These are phyloP conservation scores for Callipepla squamata DNA, from an alignment of 2,113 vertebrate genomes.

Conservation along the genomic window DNA sequence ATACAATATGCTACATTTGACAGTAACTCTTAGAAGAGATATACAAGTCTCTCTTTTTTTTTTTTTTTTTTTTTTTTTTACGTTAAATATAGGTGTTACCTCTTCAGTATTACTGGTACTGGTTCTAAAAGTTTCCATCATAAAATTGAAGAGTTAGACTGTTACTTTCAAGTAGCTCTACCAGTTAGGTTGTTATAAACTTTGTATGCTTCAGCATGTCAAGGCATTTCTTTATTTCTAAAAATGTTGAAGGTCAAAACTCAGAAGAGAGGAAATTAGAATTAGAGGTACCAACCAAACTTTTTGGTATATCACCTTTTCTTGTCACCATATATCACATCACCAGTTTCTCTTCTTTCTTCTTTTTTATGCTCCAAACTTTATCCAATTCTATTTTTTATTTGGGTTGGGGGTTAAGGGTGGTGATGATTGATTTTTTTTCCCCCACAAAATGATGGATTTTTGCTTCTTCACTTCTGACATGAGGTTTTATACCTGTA, in stretches of 20 bases:
- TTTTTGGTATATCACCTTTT: neutral
- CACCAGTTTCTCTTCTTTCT: neutral
- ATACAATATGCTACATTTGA: slow-evolving; percentile 4
- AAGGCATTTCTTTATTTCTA: slow-evolving; percentile 1
- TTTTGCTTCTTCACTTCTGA: slow-evolving; percentile 19
- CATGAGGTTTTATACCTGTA: slow-evolving; percentile 41
- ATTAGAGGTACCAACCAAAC: neutral
- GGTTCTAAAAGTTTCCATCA: neutral
- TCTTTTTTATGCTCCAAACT: neutral
- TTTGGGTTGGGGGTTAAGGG: neutral
- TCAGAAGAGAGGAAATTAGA: neutral
- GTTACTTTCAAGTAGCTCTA: neutral
- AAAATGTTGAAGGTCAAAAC: neutral
- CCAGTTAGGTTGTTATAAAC: neutral
- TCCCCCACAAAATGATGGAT: neutral
- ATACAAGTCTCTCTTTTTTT: neutral
- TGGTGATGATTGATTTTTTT: neutral
- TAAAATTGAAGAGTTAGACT: neutral
- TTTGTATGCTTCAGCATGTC: neutral
- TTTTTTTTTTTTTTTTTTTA: neutral
- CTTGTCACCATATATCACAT: neutral
- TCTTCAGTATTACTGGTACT: neutral
- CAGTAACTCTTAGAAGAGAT: neutral
- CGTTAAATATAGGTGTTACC: neutral
- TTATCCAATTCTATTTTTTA: neutral